phyloP scores from a whole-genome alignment of 2,113 vertebrate genomes.

The Phycodurus eques region DNA sequence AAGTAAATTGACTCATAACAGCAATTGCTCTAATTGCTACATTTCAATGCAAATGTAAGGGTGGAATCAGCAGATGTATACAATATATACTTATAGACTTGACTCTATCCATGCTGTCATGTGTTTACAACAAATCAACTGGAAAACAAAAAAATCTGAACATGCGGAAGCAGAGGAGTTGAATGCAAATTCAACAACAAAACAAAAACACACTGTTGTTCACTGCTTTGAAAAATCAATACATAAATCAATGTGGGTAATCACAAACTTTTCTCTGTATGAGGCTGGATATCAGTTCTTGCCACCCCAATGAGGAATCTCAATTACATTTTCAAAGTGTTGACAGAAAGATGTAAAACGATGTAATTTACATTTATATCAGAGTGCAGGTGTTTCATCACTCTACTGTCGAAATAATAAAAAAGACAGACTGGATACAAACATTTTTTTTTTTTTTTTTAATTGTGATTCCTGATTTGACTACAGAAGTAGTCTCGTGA shows the following conservation, averaged over 20 bases:
- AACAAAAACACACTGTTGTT: too few species aligned
- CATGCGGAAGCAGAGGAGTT: neutral
- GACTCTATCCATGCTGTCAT: too few species aligned
- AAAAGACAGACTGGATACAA: neutral
- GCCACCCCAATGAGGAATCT: neutral
- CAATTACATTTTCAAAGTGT: neutral
- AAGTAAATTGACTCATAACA: neutral
- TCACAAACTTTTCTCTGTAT: neutral
- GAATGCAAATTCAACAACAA: neutral
- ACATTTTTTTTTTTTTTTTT: neutral
- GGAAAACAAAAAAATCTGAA: too few species aligned
- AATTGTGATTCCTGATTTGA: neutral
- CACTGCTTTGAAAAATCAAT: neutral
- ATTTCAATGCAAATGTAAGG: too few species aligned
- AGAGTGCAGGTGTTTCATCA: constrained; percentile 1
- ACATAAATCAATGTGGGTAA: neutral
- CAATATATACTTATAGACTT: too few species aligned
- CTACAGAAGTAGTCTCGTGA: neutral
- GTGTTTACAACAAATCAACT: too few species aligned
- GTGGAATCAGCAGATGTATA: too few species aligned
- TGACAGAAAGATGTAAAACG: neutral
- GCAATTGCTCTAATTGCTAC: neutral
- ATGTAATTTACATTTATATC: neutral
- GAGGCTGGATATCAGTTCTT: neutral
- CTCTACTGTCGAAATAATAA: neutral